phyloP scores from a whole-genome alignment of 2,113 vertebrate species.

The Corvus moneduloides region DNA sequence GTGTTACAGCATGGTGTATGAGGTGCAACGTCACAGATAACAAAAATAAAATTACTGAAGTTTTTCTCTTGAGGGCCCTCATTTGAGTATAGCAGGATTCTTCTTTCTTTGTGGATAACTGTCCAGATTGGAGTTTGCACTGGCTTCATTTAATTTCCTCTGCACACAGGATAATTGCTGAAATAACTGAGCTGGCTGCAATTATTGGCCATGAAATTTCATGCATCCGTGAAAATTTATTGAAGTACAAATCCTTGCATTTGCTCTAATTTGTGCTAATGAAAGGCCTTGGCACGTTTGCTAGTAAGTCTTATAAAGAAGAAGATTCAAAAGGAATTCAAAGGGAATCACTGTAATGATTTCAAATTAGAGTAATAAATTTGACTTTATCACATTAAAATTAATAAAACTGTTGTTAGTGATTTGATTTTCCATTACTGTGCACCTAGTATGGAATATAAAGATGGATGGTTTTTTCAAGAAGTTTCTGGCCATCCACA shows the following conservation, averaged over 20 bases:
- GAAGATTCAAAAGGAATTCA: slow-evolving; percentile 29
- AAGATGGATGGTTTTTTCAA: not conserved
- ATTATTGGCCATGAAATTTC: slow-evolving; percentile 59
- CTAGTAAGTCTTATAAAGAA: not conserved
- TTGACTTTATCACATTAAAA: slow-evolving; percentile 49
- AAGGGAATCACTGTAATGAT: slow-evolving; percentile 30
- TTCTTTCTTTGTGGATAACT: not conserved
- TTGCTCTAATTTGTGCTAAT: slow-evolving; percentile 64
- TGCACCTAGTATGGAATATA: not conserved
- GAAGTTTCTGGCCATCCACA: not conserved
- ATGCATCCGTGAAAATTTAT: slow-evolving; percentile 58
- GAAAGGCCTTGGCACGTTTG: slow-evolving; percentile 48
- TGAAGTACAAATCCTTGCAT: slow-evolving; percentile 36
- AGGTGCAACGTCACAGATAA: not conserved
- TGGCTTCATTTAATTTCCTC: slow-evolving; percentile 37
- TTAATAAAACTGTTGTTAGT: slow-evolving; percentile 39
- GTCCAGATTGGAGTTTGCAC: not conserved
- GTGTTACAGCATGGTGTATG: not conserved
- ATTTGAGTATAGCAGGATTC: not conserved
- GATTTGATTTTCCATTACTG: slow-evolving; percentile 28
- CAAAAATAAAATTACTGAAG: not conserved
- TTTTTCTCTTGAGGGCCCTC: not conserved
- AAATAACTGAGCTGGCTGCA: slow-evolving; percentile 36
- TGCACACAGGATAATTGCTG: not conserved
- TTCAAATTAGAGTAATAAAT: slow-evolving; percentile 60